A percentile compares a stretch with the other conserved stretches of the same genome.
These are phyloP conservation scores for Nomada lathburiana DNA, from an alignment of 2,888 invertebrate species.

Conservation along the genomic window DNA sequence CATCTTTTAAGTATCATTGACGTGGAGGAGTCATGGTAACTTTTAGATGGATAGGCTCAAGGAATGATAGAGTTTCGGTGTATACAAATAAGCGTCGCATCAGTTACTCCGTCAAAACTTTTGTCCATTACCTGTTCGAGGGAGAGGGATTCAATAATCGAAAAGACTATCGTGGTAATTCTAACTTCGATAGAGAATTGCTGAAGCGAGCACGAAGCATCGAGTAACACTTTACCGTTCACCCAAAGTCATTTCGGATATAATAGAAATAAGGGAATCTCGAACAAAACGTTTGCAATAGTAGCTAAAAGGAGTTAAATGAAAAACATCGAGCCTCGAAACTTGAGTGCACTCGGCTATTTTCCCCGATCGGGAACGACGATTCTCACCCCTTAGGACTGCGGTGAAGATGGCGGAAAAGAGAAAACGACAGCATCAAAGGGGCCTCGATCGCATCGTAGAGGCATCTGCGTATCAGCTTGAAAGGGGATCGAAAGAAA, in stretches of 20 bases:
- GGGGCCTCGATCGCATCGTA: neutral
- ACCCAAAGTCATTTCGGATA: neutral
- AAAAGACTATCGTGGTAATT: too few relatives aligned
- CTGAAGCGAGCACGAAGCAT: too few relatives aligned
- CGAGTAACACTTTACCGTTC: neutral
- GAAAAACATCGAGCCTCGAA: slow-evolving; percentile 14
- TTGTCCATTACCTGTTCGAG: too few relatives aligned
- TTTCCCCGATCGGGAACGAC: slow-evolving; percentile 8
- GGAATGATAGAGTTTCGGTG: too few relatives aligned
- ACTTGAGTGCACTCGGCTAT: slow-evolving; percentile 9
- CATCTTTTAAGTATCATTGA: too few relatives aligned
- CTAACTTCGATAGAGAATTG: too few relatives aligned
- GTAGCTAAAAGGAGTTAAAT: neutral
- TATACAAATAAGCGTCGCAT: too few relatives aligned
- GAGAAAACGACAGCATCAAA: slow-evolving; percentile 8
- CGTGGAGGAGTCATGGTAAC: too few relatives aligned
- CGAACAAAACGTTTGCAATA: neutral
- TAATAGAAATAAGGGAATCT: neutral
- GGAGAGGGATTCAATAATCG: too few relatives aligned
- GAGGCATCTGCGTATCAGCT: neutral
- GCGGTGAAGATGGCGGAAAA: neutral
- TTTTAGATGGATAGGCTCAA: too few relatives aligned
- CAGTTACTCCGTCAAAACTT: too few relatives aligned
- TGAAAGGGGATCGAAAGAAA: slow-evolving; percentile 19
- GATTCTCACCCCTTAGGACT: neutral